Evolutionary conservation across 2,797 vertebrate genomes (phyloP), one percentile per base, ranked within the genome.

Genomic region (Clarias pachynema): DNA sequence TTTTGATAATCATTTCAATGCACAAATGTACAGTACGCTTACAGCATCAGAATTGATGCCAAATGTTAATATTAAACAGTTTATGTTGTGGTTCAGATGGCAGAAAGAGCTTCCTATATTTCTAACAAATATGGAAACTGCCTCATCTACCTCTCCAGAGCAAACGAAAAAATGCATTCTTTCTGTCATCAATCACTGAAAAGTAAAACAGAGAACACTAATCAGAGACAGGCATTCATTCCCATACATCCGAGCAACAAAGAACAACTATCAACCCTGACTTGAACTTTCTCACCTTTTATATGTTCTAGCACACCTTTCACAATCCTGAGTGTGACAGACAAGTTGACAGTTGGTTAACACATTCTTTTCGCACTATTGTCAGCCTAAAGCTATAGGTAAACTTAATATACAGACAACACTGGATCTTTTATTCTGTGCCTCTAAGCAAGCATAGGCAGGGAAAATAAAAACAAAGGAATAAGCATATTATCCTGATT

Each of bases 151-250:
- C 31, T 53, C 49, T 16, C 16, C 20, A 34, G 0, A 31, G 34
- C 24, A 20, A 40, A 82, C 26, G 22, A 37, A 68, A 78, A 66
- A 84, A 75, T 60, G 49, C 59, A 34, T 26, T 66, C 20, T 26
- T 59, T 81, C 86, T 83, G 69, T 86, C 87, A 81, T 80, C 87
- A 34, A 57, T 83, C 26, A 56, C 2, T 29, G n/a, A 26, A 53
- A 59, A 65, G 74, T 53, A 83, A 85, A 85, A 87, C 68, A 65
- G 70, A 59, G 81, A 63, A 40, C 40, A 86, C 37, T 78, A 34
- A 66, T 78, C 73, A 77, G 16, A 79, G 60, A 37, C 73, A 37
- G 82, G 20, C n/a, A 26, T 69, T 69, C 74, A 65, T 65, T 56
- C 44, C 66, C 63, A 79, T n/a, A 49, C 60, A 80, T 22, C 34